Evolutionary conservation across 2,888 invertebrate genomes (phyloP).

Genomic region (Boloria euphrosyne): DNA sequence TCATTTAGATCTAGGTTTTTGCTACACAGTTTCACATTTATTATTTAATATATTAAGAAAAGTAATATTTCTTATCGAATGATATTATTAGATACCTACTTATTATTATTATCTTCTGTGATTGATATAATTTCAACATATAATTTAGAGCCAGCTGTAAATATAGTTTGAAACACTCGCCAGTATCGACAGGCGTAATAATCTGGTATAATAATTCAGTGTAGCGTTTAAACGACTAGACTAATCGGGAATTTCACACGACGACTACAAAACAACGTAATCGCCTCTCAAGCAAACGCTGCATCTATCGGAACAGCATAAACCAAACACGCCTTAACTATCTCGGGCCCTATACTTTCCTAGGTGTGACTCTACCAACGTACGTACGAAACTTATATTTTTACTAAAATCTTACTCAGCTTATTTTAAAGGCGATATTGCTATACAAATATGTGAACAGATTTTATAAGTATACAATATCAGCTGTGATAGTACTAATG

Average conservation of each 20-base stretch:
- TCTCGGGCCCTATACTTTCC: constrained; percentile 27
- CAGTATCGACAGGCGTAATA: constrained; percentile 15
- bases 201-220: constrained; percentile 30
- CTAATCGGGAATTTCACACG: constrained; percentile 40
- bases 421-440: constrained; percentile 32
- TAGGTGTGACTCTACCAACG: constrained; percentile 25
- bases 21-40: too few species aligned
- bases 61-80: too few species aligned
- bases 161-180: constrained; percentile 3
- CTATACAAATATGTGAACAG: constrained; percentile 13
- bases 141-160: too few species aligned
- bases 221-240: constrained; percentile 29
- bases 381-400: constrained; percentile 2
- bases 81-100: too few species aligned
- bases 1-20: too few species aligned
- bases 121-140: too few species aligned
- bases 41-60: too few species aligned
- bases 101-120: too few species aligned
- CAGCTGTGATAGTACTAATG: constrained; percentile 71
- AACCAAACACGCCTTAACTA: constrained; percentile 41
- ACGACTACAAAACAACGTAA: constrained; percentile 43
- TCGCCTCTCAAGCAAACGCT: constrained; percentile 41
- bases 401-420: constrained; percentile 23
- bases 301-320: constrained; percentile 46
- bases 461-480: constrained; percentile 41